phyloP scores from a whole-genome alignment of 2,888 invertebrate genomes.

The Nesidiocoris tenuis region DNA sequence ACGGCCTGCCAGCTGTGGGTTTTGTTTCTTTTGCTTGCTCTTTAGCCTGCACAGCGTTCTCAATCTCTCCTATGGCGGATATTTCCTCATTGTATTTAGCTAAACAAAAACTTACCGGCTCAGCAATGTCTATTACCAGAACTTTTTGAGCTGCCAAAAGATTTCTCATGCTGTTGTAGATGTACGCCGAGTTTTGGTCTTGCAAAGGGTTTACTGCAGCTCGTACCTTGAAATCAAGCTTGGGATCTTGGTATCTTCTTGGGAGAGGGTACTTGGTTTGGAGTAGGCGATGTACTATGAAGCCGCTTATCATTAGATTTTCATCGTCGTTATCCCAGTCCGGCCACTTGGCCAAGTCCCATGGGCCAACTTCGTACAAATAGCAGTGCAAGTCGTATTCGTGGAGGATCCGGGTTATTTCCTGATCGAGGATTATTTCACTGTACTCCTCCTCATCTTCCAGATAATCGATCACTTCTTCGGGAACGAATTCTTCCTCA shows the following conservation, averaged over 20 bases:
- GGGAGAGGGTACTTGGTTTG: slow-evolving; percentile 36
- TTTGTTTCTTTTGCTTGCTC: background rate
- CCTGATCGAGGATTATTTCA: slow-evolving; percentile 20
- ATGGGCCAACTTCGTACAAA: slow-evolving; percentile 33
- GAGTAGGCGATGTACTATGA: slow-evolving; percentile 36
- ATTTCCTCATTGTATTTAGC: slow-evolving; percentile 16
- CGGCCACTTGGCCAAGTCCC: slow-evolving; percentile 26
- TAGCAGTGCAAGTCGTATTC: slow-evolving; percentile 38
- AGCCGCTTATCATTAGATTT: slow-evolving; percentile 26
- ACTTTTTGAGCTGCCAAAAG: slow-evolving; percentile 10
- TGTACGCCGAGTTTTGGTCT: slow-evolving; percentile 30
- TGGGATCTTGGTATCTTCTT: slow-evolving; percentile 25
- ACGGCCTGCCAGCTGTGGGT: background rate
- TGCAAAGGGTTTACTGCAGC: slow-evolving; percentile 26
- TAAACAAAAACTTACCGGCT: slow-evolving; percentile 30
- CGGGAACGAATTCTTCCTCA: slow-evolving; percentile 13
- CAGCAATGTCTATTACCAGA: slow-evolving; percentile 5
- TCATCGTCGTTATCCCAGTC: slow-evolving; percentile 7
- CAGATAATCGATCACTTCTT: slow-evolving; percentile 12
- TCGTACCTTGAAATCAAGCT: slow-evolving; percentile 21
- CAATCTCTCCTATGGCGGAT: slow-evolving; percentile 5
- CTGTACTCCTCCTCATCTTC: background rate
- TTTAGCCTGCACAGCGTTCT: background rate
- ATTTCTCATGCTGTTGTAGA: slow-evolving; percentile 22
- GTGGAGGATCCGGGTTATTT: slow-evolving; percentile 7